Percentiles rank a stretch among this genome's conserved stretches.
Conservation (phyloP, 2,797 vertebrate species). For the Vireo griseus region DNA sequence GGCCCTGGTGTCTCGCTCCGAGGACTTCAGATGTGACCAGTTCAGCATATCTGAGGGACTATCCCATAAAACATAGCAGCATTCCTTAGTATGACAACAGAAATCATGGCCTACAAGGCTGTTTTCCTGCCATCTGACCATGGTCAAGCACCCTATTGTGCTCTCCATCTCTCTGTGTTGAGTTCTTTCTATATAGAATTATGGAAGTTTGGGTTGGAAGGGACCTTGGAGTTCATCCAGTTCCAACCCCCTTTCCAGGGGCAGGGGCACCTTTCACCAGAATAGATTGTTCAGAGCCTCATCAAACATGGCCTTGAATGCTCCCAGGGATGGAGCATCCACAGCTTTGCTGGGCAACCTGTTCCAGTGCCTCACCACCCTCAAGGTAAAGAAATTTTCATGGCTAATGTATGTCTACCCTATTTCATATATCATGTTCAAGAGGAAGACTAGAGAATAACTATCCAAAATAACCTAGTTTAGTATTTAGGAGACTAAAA, state of each 20-base stretch:
- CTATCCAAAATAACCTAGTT: background rate
- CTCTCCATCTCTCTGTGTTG: background rate
- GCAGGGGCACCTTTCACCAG: background rate
- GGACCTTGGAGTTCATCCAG: too few relatives aligned
- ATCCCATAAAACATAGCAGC: background rate
- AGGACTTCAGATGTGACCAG: background rate
- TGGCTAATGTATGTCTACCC: background rate
- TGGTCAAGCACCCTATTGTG: background rate
- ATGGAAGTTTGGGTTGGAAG: background rate
- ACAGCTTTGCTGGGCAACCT: background rate
- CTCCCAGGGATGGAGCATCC: background rate
- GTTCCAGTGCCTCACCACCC: background rate
- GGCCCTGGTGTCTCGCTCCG: background rate
- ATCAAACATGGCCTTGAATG: background rate
- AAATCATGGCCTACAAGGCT: background rate
- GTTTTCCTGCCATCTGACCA: background rate
- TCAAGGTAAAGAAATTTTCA: background rate
- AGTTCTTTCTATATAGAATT: background rate
- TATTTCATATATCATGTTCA: background rate
- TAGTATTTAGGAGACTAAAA: background rate
- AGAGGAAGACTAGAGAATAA: background rate
- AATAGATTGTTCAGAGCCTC: background rate
- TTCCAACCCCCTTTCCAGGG: background rate
- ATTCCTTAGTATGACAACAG: background rate
- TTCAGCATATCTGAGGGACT: background rate